phyloP scores from a whole-genome alignment of 2,113 vertebrate species.

The Tamias sibiricus region DNA sequence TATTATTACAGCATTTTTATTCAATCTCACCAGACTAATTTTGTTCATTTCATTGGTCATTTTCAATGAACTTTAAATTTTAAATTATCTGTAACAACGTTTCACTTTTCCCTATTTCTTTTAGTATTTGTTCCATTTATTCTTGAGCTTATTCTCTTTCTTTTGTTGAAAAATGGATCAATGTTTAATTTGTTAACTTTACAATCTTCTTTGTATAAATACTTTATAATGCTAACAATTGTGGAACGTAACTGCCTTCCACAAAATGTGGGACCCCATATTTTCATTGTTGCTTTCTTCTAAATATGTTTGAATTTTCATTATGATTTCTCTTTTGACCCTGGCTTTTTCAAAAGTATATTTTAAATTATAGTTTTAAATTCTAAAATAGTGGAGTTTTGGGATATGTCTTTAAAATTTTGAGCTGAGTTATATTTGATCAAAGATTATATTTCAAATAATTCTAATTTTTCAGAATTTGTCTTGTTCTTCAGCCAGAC shows the following conservation, averaged over 20 bases:
- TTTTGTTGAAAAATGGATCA: not conserved
- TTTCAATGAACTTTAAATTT: not conserved
- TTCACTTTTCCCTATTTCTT: not conserved
- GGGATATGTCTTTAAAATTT: not conserved
- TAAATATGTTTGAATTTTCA: not conserved
- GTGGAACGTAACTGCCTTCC: not conserved
- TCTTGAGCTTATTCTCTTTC: not conserved
- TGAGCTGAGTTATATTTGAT: not conserved
- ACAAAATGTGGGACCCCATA: not conserved
- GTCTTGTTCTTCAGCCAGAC: not conserved
- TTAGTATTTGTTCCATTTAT: constrained; percentile 13
- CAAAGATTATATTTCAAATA: not conserved
- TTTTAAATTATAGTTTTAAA: not conserved
- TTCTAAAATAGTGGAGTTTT: not conserved
- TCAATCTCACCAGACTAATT: not conserved
- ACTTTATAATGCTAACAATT: not conserved
- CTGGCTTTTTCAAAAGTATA: not conserved
- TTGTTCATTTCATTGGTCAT: not conserved
- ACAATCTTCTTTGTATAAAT: not conserved
- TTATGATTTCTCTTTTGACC: not conserved
- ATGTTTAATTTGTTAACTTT: not conserved
- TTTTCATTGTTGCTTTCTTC: not conserved
- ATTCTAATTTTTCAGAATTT: not conserved
- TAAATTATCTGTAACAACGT: not conserved
- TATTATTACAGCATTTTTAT: not conserved